These are phyloP conservation scores for Microtus californicus DNA, from an alignment of 2,797 vertebrate genomes.

Conservation along the genomic window DNA sequence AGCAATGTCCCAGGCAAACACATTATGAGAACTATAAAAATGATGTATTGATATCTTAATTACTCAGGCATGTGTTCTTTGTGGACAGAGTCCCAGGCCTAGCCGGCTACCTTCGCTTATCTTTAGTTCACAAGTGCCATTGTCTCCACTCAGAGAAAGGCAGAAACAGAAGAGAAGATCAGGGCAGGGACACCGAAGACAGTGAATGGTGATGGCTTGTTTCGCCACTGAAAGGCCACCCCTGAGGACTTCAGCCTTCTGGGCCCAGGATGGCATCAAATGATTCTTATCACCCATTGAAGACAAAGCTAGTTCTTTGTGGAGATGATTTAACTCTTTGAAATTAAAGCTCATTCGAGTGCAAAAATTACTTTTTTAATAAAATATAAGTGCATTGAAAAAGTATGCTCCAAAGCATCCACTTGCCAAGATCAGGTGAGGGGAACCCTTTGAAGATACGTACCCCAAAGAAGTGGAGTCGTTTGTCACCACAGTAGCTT, in stretches of 20 bases:
- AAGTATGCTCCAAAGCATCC: neutral
- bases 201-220: neutral
- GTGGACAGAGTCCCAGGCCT: conserved; percentile 54
- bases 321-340: neutral
- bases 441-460: neutral
- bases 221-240: neutral
- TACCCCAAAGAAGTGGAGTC: fast-evolving
- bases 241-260: neutral
- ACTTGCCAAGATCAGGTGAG: neutral
- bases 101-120: conserved; percentile 47
- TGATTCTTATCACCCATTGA: neutral
- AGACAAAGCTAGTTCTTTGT: neutral
- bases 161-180: conserved; percentile 26
- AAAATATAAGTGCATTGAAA: neutral
- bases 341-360: conserved; percentile 23
- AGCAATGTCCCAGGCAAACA: conserved; percentile 74
- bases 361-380: neutral
- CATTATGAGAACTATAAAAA: conserved; percentile 72
- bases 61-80: conserved; percentile 66
- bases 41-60: conserved; percentile 74
- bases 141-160: conserved; percentile 64
- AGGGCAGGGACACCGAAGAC: neutral
- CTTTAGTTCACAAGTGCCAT: conserved; percentile 61
- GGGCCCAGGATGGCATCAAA: neutral
- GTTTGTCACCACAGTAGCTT: neutral